These are phyloP conservation scores for Puntigrus tetrazona DNA, from an alignment of 2,113 vertebrate species.

Conservation along the genomic window DNA sequence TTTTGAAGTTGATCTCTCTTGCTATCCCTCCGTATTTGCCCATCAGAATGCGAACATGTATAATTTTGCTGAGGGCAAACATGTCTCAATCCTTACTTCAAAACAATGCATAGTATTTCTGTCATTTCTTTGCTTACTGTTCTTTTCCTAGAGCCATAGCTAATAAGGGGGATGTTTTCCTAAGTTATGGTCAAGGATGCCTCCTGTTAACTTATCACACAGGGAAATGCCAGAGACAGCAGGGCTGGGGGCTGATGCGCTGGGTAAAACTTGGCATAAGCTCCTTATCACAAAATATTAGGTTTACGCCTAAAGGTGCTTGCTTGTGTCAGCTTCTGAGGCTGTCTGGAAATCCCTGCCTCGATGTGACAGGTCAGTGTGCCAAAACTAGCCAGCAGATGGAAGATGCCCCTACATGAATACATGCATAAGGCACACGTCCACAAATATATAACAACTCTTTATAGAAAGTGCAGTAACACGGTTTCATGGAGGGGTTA, in stretches of 20 bases:
- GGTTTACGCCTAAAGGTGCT: slow-evolving; percentile 79
- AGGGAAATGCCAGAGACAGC: slow-evolving; percentile 77
- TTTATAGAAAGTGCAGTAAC: neutral
- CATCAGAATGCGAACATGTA: slow-evolving; percentile 65
- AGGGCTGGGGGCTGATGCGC: slow-evolving; percentile 79
- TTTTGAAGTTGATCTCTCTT: neutral
- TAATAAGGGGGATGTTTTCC: slow-evolving; percentile 69
- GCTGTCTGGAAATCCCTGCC: slow-evolving; percentile 78
- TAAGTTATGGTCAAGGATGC: slow-evolving; percentile 78
- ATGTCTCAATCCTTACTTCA: slow-evolving; percentile 34
- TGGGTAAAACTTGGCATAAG: slow-evolving; percentile 83
- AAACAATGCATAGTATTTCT: slow-evolving; percentile 69
- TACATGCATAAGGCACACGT: slow-evolving; percentile 14
- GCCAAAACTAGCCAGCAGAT: slow-evolving; percentile 73
- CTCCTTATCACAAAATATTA: slow-evolving; percentile 93
- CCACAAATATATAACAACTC: slow-evolving; percentile 36
- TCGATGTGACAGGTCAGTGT: slow-evolving; percentile 80
- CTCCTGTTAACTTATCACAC: slow-evolving; percentile 80
- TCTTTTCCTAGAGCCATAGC: slow-evolving; percentile 71
- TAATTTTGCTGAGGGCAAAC: slow-evolving; percentile 68
- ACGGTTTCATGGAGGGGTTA: neutral
- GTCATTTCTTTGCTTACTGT: slow-evolving; percentile 68
- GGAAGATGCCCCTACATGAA: slow-evolving; percentile 53
- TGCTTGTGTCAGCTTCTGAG: slow-evolving; percentile 82
- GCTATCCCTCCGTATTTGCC: slow-evolving; percentile 29